phyloP scores from a whole-genome alignment of 2,888 invertebrate genomes.

The Lysandra coridon region DNA sequence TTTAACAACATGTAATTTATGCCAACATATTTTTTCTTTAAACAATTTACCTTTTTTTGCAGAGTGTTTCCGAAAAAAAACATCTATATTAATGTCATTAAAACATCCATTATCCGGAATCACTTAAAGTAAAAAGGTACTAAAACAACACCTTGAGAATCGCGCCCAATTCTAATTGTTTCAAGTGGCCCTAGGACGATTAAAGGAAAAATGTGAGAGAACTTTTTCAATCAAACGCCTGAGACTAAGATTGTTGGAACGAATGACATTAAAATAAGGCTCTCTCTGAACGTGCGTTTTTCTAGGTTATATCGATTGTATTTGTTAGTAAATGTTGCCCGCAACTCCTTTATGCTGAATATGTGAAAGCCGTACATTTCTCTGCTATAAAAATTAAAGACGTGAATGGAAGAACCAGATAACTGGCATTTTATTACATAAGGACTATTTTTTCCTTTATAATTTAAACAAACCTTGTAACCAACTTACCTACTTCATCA shows the following conservation, averaged over 20 bases:
- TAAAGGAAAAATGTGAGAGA: conserved; percentile 56
- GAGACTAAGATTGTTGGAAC: conserved; percentile 45
- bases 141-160: conserved; percentile 46
- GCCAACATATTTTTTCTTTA: too few relatives aligned
- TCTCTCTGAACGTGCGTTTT: conserved; percentile 31
- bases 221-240: conserved; percentile 69
- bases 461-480: too few relatives aligned
- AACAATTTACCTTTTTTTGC: neutral
- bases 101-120: conserved; percentile 40
- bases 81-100: neutral
- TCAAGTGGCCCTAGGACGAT: conserved; percentile 61
- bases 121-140: conserved; percentile 68
- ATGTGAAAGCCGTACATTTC: too few relatives aligned
- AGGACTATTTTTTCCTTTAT: too few relatives aligned
- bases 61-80: neutral
- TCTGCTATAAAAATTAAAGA: too few relatives aligned
- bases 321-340: too few relatives aligned
- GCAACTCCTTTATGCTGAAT: too few relatives aligned
- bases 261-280: conserved; percentile 54
- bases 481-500: too few relatives aligned
- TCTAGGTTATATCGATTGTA: neutral
- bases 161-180: conserved; percentile 72
- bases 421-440: too few relatives aligned
- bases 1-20: too few relatives aligned
- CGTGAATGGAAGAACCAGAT: too few relatives aligned